A percentile compares a stretch with the other conserved stretches of the same genome.
Conservation (phyloP, 2,113 vertebrate species). For the Choloepus hoffmanni region DNA sequence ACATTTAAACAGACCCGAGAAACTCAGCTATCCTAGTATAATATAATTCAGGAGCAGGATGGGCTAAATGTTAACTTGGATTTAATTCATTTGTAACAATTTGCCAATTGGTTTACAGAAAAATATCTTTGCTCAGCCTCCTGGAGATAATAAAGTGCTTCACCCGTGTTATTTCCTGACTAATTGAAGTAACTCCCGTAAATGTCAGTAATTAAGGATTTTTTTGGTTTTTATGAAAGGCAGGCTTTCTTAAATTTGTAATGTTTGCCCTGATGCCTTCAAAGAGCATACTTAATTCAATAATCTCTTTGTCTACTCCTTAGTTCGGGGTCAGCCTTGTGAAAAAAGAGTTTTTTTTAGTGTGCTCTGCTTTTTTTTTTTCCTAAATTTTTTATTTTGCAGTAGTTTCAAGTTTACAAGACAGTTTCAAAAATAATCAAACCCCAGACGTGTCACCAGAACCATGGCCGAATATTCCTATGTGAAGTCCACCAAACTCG, state of each 20-base stretch:
- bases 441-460: not conserved
- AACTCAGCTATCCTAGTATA: not conserved
- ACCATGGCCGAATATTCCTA: slow-evolving; percentile 91
- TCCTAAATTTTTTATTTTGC: not conserved
- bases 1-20: slow-evolving; percentile 55
- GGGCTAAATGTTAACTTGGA: slow-evolving; percentile 52
- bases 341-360: slow-evolving; percentile 31
- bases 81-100: slow-evolving; percentile 49
- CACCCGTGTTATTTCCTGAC: slow-evolving; percentile 58
- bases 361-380: slow-evolving; percentile 50
- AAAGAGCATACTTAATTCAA: slow-evolving; percentile 10
- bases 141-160: slow-evolving; percentile 58
- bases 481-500: slow-evolving; percentile 95
- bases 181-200: slow-evolving; percentile 58
- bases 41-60: not conserved
- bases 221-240: not conserved
- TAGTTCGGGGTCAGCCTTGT: slow-evolving; percentile 59
- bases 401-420: too few species aligned
- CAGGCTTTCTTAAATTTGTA: slow-evolving; percentile 55
- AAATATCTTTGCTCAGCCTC: slow-evolving; percentile 53
- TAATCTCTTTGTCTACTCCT: slow-evolving; percentile 58
- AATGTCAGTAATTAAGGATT: slow-evolving; percentile 61
- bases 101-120: slow-evolving; percentile 59
- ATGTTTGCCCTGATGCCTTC: slow-evolving; percentile 46
- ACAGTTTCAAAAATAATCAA: too few species aligned